A percentile compares a stretch with the other conserved stretches of the same genome.
Evolutionary conservation across 1,140 invertebrate species (phyloP).

Genomic region (Bombus pyrosoma): DNA sequence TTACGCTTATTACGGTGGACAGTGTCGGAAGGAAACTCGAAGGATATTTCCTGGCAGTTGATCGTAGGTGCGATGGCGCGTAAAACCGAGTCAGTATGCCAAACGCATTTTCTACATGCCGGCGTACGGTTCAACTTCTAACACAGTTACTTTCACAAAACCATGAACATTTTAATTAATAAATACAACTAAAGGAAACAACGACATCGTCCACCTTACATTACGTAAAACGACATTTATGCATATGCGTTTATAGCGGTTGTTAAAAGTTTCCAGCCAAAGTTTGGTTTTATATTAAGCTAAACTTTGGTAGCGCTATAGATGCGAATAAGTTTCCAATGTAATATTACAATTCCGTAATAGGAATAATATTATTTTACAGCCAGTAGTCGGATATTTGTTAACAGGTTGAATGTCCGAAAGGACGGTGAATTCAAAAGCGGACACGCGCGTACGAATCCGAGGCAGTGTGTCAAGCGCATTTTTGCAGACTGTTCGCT

Average conservation of each 20-base stretch:
- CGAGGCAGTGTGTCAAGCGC: slow-evolving; percentile 44
- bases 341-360: no score
- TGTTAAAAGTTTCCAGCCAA: no score
- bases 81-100: slow-evolving; percentile 65
- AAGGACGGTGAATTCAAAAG: not conserved
- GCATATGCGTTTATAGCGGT: no score
- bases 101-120: slow-evolving; percentile 29
- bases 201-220: not conserved
- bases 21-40: slow-evolving; percentile 8
- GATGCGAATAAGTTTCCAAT: no score
- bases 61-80: slow-evolving; percentile 43
- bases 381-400: no score
- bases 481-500: slow-evolving; percentile 31
- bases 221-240: no score
- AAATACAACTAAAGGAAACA: not conserved
- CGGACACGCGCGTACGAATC: slow-evolving; percentile 4
- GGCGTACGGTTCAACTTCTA: not conserved
- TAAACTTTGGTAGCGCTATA: no score
- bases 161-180: slow-evolving; percentile 2
- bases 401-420: not conserved
- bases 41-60: slow-evolving; percentile 21
- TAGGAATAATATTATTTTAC: no score
- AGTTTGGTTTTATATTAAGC: no score
- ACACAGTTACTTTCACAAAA: slow-evolving; percentile 25
- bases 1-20: slow-evolving; percentile 27